Base-by-base conservation (phyloP, 2,888 invertebrate genomes). In the Nymphalis c-album region DNA sequence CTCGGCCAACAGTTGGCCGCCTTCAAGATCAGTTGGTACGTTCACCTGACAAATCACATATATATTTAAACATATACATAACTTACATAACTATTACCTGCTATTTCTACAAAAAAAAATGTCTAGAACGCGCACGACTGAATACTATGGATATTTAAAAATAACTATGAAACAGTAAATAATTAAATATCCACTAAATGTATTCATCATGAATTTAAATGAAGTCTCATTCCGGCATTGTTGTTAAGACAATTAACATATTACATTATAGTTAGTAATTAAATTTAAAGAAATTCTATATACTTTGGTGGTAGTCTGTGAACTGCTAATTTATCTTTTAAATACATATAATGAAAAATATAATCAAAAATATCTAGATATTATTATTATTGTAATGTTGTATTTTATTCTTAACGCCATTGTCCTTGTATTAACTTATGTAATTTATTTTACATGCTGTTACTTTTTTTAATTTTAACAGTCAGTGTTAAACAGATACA, bases 21-120 rank as follows among this genome's bases (percentile, higher is more conserved):
- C 98, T 89, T 99, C 99, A 78, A 99, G 93, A 91, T 99, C 98
- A n/a, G 97, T 98, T 71, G 98, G 98, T 75, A 98, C 98, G 85
- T 98, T 98, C 8, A 98, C 98, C 91, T 92, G 80, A 71, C 68
- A 78, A 59, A 79, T 57, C 71, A 53, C 48, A 18, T 17, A 31
- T 6, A n/a, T 31, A 26, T 4, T 26, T n/a, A 53, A 16, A 53
- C 16, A 17, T 40, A 51, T 13, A 47, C 1, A 13, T 47, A 16
- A n/a, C n/a, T n/a, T n/a, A n/a, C n/a, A n/a, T n/a, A n/a, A n/a
- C n/a, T n/a, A n/a, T n/a, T n/a, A n/a, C n/a, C n/a, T n/a, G n/a
- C n/a, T n/a, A n/a, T n/a, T 50, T 18, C 0, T 20, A 8, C 2
- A 10, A 8, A 50, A 2, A 8, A 18, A 18, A 48, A 2, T 7